Conservation (phyloP, 2,888 invertebrate genomes). For the Allophyes oxyacanthae region DNA sequence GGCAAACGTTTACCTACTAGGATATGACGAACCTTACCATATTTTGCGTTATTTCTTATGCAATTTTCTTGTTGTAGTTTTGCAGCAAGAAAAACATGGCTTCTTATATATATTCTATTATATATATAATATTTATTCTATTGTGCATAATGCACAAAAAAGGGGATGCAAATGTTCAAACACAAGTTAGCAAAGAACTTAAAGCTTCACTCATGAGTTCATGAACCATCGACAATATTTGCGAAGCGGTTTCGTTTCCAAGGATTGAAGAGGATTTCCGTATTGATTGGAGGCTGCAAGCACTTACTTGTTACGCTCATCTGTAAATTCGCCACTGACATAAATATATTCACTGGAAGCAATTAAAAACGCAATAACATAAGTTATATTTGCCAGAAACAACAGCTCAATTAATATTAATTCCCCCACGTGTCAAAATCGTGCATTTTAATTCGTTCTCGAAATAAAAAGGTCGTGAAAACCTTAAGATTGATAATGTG, state of each 20-base stretch:
- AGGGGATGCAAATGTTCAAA: neutral
- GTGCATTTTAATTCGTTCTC: constrained; percentile 55
- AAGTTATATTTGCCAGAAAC: constrained; percentile 36
- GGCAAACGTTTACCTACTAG: constrained; percentile 9
- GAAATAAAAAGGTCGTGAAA: constrained; percentile 59
- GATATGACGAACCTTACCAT: constrained; percentile 9
- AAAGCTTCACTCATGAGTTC: too few species aligned
- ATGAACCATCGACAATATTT: too few species aligned
- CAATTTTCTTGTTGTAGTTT: constrained; percentile 9
- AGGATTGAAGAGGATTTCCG: neutral
- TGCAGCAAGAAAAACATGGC: neutral
- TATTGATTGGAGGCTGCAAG: constrained; percentile 3
- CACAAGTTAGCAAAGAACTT: too few species aligned
- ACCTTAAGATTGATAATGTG: constrained; percentile 61
- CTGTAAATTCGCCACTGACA: constrained; percentile 21
- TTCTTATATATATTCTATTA: neutral
- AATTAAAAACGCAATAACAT: constrained; percentile 20
- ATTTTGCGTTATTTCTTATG: constrained; percentile 17
- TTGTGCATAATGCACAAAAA: neutral
- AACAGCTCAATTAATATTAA: constrained; percentile 35
- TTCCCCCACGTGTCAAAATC: constrained; percentile 46
- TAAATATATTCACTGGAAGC: constrained; percentile 15
- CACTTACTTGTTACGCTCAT: constrained; percentile 6
- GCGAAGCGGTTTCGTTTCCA: constrained; percentile 1
- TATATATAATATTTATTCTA: too few species aligned